Evolutionary conservation across 2,113 vertebrate genomes (phyloP), one percentile per base, ranked within the genome.

Genomic region (Hipposideros armiger): DNA sequence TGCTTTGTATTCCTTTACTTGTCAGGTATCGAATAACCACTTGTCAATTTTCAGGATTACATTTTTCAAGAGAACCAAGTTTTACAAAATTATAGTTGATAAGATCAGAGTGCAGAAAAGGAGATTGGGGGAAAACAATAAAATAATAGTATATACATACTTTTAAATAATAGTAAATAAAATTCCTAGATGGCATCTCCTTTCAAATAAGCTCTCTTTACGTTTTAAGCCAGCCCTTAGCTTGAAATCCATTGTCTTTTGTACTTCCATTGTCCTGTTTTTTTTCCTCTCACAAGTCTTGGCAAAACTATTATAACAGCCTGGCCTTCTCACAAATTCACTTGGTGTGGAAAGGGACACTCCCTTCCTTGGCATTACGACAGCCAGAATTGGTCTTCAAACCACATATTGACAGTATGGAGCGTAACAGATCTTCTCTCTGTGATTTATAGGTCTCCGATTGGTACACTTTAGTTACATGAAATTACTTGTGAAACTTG

Each of bases 111-210:
- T 90, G 42, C 30, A 69, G 47, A 74, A 91, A 88, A 85, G 69
- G 52, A 91, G 7, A 10, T 60, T 96, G 32, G 50, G 62, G 24
- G 19, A 54, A 74, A 94, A 67, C 11, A 78, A 58, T 50, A 86
- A 96, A 88, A 60, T 91, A 76, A 42, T 9, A 90, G 8, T 89
- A 72, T 70, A 89, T 82, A 67, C 13, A 2, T 76, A 73, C 81
- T 95, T 96, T 93, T 36, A 74, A 95, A 85, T 95, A 97, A 56
- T 52, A 82, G 50, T 95, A 76, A 87, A 84, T 88, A 85, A 76
- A 95, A 87, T 73, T 69, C 90, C 73, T 95, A 73, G 89, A 52
- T 92, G n/a, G 2, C 15, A n/a, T 86, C 56, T 62, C 22, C 67
- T 86, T 91, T 87, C 69, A 84, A 77, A 72, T 93, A 42, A 89